Evolutionary conservation across 2,113 vertebrate genomes (phyloP), one percentile per base, ranked within the genome.

Genomic region (Bombycilla garrulus): DNA sequence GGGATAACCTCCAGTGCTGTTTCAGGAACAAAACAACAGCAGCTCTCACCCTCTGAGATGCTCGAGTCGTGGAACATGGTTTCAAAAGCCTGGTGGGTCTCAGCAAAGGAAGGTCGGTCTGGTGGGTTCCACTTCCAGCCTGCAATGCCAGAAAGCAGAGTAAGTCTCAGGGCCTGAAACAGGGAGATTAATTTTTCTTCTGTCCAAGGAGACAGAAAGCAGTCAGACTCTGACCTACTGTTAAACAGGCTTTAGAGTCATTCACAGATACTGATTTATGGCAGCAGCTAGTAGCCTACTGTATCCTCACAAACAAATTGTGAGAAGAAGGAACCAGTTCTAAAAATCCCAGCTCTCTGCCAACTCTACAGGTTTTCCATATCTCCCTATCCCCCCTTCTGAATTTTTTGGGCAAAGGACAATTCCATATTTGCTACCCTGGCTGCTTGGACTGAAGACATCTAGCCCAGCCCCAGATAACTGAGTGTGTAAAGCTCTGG

Each of bases 61-160:
- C 99, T 99, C 1, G 99, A 99, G 96, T 99, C 99, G 2, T 99
- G 99, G 95, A 99, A 99, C 99, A 99, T 99, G 6, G 99, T 99
- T 97, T 99, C 99, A 95, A 99, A 99, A 67, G 99, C 99, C 97
- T 99, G 99, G 93, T 99, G 99, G 61, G 98, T 99, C 96, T 99
- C 99, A 85, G 99, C 98, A 98, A 99, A 99, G 11, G 99, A 99
- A 26, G 99, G 99, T 48, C 99, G 96, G 77, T 99, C 99, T 42
- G 99, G 89, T 51, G 99, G 99, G 94, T 98, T 99, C 99, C 99
- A 99, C 96, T 99, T 99, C 99, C 99, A 99, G 93, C 99, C 99
- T 99, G 54, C 86, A 66, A 9, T 17, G 28, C 14, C 36, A 95
- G 80, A 82, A 54, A 93, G 54, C 33, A 88, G 48, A 53, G 72